Conservation (phyloP, 1,140 invertebrate genomes). For the Drosophila quadrilineata region DNA sequence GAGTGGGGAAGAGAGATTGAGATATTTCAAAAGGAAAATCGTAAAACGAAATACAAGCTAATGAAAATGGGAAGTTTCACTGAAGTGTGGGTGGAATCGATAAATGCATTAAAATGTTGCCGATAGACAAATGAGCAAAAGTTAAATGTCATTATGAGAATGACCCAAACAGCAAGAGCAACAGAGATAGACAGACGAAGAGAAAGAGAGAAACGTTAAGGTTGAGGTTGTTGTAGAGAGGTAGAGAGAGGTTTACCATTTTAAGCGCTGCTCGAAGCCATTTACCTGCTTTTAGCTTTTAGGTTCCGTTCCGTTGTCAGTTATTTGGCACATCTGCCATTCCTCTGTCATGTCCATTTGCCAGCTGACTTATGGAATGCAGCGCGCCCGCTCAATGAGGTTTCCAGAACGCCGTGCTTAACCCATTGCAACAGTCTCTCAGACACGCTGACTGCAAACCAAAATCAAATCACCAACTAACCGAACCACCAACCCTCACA, state of each 20-base stretch:
- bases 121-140: background rate
- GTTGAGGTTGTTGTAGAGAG: background rate
- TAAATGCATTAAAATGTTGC: background rate
- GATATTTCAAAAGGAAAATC: background rate
- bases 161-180: background rate
- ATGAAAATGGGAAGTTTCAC: background rate
- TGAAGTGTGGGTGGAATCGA: background rate
- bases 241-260: background rate
- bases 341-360: constrained; percentile 21
- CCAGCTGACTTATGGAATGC: constrained; percentile 61
- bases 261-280: background rate
- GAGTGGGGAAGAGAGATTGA: background rate
- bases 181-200: background rate
- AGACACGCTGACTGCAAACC: constrained; percentile 34
- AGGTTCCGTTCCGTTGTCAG: background rate
- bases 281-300: background rate
- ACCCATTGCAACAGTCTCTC: constrained; percentile 27
- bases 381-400: constrained; percentile 66
- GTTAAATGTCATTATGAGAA: too few relatives aligned
- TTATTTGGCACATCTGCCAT: constrained; percentile 14
- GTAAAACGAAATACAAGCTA: background rate
- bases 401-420: constrained; percentile 62
- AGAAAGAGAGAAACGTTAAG: background rate
- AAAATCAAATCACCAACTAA: constrained; percentile 60
- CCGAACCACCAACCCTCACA: constrained; percentile 15